phyloP scores from a whole-genome alignment of 2,113 vertebrate genomes.

The Pedetes capensis region DNA sequence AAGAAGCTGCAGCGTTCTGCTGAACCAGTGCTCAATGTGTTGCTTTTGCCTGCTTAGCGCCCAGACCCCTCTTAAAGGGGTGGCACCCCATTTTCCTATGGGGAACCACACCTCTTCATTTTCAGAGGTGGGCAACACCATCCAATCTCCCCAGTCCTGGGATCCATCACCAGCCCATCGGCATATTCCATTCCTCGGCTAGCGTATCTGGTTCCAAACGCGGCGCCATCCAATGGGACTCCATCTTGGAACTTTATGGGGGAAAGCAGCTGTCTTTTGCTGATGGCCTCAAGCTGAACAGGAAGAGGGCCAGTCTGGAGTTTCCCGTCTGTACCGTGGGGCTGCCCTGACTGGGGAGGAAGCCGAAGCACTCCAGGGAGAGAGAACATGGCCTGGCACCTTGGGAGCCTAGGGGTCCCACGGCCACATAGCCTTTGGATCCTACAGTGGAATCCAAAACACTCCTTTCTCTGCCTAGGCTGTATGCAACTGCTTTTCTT shows the following conservation, averaged over 20 bases:
- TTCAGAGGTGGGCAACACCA: background rate
- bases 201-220: background rate
- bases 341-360: background rate
- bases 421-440: background rate
- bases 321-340: background rate
- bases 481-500: background rate
- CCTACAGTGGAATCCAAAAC: background rate
- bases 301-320: background rate
- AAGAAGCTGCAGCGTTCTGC: background rate
- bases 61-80: background rate
- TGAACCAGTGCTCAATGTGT: background rate
- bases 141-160: background rate
- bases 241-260: background rate
- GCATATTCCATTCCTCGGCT: background rate
- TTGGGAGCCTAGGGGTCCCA: background rate
- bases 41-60: background rate
- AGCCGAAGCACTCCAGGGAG: background rate
- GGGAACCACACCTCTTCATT: background rate
- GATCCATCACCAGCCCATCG: background rate
- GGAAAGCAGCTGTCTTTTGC: background rate
- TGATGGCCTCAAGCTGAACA: background rate
- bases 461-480: background rate
- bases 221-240: background rate
- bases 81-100: background rate
- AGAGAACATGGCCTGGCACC: background rate